Base-by-base conservation (phyloP, 2,797 vertebrate genomes). In the Cyprinella venusta region DNA sequence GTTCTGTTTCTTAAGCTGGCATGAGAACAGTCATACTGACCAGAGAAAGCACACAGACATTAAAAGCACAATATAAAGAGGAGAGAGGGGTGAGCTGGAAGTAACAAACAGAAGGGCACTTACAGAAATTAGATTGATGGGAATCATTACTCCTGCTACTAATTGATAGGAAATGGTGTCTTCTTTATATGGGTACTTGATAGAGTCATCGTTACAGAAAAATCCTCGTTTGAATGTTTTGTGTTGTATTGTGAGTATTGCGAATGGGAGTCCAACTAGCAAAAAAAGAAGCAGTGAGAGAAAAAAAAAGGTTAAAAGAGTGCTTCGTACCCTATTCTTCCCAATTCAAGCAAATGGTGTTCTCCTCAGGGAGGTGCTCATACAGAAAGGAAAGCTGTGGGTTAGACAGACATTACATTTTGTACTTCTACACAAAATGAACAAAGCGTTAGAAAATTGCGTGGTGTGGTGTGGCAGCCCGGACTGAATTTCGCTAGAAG, bases 151-250 rank as follows among this genome's bases (percentile, higher is more conserved):
- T 93, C 95, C 97, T 90, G 95, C 97, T 97, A 99, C 97, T 93
- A 99, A 97, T 89, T 95, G 90, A 96, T 96, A 96, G 94, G 97
- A 94, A 94, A 99, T 98, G 96, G 98, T 99, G 95, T 99, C 98
- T 89, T 96, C 97, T 95, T 96, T 99, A 95, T 93, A 92, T 85
- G 97, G 97, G 92, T 96, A 99, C 92, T 94, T 96, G 97, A 99
- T 96, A 86, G 98, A 95, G 91, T 98, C 97, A 92, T 99, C 97
- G 91, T 94, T 97, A 99, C 98, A 99, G 98, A 97, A 99, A 96
- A 98, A 93, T 94, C 98, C 98, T 90, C 96, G 95, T 88, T 94
- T 96, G 95, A 97, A 98, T 90, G 97, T 94, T 87, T 88, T 93
- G 93, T 96, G 96, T 90, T 87, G 94, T 88, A 90, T 90, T 93